Evolutionary conservation across 2,888 invertebrate species (phyloP), one percentile per base, ranked within the genome.

Genomic region (Melinopterus prodromus): DNA sequence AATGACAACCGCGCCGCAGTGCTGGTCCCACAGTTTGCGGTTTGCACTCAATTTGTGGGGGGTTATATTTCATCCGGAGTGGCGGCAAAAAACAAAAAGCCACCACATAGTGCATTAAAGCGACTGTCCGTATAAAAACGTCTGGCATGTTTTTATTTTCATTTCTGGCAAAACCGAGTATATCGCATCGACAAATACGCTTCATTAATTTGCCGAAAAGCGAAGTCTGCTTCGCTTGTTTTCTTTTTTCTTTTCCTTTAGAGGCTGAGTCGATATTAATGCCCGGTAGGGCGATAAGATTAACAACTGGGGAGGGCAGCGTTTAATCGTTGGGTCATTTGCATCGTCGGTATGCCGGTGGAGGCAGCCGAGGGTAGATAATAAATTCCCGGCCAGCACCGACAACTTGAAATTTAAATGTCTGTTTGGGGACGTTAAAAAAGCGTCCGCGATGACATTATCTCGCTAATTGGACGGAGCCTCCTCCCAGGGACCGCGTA

Each of bases 131-230:
- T 12, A 12, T 53, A 53, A 53, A 53, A 53, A 53, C 2, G 7
- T 12, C 53, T 1, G 3, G 12, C 53, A 53, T 53, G 1, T 53
- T 53, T 53, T 53, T 53, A 9, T 9, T 74, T 74, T 36, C 37
- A 36, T 74, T 74, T 74, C 71, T n/a, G 74, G 74, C 74, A 26
- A 37, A 74, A 36, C 35, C n/a, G n/a, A n/a, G 74, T 26, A 35
- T 35, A n/a, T 37, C 74, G 35, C 71, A 7, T 71, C 35, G 12
- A 35, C 71, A 36, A 26, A n/a, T 35, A 74, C 9, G 74, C 74
- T n/a, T 14, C 74, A 36, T 74, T 74, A 35, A 37, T 37, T 74
- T 36, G 35, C 9, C 16, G 53, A 53, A 74, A 71, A n/a, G 74
- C 74, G 35, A 36, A 35, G n/a, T 35, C 35, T 9, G 6, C 9